A percentile compares a stretch with the other conserved stretches of the same genome.
phyloP scores from a whole-genome alignment of 1,140 invertebrate species.

The Pomacea maculata region DNA sequence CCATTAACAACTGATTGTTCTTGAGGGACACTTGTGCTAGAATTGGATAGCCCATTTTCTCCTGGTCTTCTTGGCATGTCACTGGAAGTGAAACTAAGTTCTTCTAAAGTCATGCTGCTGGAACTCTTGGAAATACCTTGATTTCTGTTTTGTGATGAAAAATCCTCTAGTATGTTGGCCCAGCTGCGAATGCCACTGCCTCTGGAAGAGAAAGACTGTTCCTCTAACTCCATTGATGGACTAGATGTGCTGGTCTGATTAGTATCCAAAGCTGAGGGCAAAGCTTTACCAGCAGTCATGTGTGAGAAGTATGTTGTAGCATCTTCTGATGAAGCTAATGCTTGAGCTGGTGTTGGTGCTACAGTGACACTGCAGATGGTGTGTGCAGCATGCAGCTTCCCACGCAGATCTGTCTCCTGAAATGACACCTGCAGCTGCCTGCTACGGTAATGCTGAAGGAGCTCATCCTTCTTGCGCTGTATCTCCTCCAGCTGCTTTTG shows the following conservation, averaged over 20 bases:
- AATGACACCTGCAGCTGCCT: conserved; percentile 34
- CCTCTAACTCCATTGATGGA: conserved; percentile 19
- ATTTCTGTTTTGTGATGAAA: neutral
- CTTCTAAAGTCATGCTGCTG: conserved; percentile 7
- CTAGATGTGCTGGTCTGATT: too few species aligned
- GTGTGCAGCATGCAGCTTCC: conserved; percentile 26
- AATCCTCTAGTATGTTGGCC: too few species aligned
- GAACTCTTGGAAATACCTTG: neutral
- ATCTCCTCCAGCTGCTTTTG: conserved; percentile 50
- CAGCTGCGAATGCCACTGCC: neutral
- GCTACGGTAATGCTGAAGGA: conserved; percentile 46
- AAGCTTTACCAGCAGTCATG: too few species aligned
- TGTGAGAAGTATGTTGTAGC: too few species aligned
- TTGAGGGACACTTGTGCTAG: neutral
- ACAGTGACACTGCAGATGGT: neutral
- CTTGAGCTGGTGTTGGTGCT: too few species aligned
- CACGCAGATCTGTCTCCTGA: conserved; percentile 32
- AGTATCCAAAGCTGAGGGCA: too few species aligned
- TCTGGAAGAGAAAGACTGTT: conserved; percentile 10
- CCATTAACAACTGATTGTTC: conserved; percentile 8
- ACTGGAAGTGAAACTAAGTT: conserved; percentile 7
- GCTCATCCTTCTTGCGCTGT: conserved; percentile 53
- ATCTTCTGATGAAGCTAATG: too few species aligned
- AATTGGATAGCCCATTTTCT: neutral
- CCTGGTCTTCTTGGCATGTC: neutral